Evolutionary conservation across 1,140 invertebrate genomes (phyloP).

Genomic region (Hyles euphorbiae): DNA sequence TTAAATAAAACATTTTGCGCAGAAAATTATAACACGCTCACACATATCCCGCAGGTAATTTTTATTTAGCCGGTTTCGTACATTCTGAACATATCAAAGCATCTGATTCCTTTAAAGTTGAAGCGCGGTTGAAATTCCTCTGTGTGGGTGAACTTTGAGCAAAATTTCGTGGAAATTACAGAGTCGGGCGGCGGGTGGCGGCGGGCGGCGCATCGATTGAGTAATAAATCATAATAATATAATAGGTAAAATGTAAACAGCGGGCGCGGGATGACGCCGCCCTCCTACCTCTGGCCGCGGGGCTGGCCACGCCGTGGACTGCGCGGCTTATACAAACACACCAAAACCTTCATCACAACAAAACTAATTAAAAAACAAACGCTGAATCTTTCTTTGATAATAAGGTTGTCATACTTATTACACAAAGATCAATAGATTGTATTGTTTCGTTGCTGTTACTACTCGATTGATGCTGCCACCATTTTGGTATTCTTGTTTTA

Average conservation of each 20-base stretch:
- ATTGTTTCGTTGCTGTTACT: too few species aligned
- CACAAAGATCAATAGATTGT: too few species aligned
- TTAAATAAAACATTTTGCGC: too few species aligned
- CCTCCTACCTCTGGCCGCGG: conserved; percentile 38
- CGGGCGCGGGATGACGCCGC: conserved; percentile 34
- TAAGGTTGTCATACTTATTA: too few species aligned
- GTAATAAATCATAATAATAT: conserved; percentile 71
- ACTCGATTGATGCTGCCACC: too few species aligned
- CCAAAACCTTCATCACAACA: conserved; percentile 30
- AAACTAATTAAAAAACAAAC: conserved; percentile 6
- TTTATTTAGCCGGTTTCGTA: not conserved
- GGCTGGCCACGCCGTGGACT: conserved; percentile 28
- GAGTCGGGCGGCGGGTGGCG: conserved; percentile 21
- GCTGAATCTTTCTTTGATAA: not conserved
- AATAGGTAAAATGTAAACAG: conserved; percentile 67
- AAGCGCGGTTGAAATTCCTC: conserved; percentile 61
- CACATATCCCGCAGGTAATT: not conserved
- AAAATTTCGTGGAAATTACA: conserved; percentile 60
- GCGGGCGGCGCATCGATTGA: conserved; percentile 52
- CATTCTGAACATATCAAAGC: conserved; percentile 47
- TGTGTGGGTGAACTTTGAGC: conserved; percentile 45
- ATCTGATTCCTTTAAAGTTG: conserved; percentile 45
- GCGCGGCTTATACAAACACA: conserved; percentile 47
- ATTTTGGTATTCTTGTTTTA: too few species aligned
- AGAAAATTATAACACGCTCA: too few species aligned